Evolutionary conservation across 2,888 invertebrate genomes (phyloP), one percentile per base, ranked within the genome.

Genomic region (Xanthorhoe spadicearia): DNA sequence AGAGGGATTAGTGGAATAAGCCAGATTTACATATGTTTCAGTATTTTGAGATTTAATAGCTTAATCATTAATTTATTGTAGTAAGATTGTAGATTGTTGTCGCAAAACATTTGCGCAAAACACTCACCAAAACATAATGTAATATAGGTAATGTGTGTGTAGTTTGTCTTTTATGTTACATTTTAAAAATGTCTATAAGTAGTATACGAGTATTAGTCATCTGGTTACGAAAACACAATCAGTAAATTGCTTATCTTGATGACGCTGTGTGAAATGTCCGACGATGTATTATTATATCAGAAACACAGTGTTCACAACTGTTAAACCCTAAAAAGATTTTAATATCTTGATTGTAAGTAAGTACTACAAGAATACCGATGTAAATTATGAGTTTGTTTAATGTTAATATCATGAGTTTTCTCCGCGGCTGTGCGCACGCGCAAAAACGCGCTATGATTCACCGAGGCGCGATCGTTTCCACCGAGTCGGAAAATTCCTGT

Each of bases 401-500:
- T 80, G 78, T 78, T 80, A 79, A 76, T 69, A 75, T 77, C 73
- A 74, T 74, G 66, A 75, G 82, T 87, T 90, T 90, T 90, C 89
- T 86, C 89, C 80, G 78, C 79, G 74, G 72, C 79, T 72, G 74
- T 73, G 74, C 74, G 78, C 67, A 66, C 74, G 76, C 72, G 87
- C 85, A 90, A 89, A 92, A 89, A 90, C 83, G 79, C 75, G 73
- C 85, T 88, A 88, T 90, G 90, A 91, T 87, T 89, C 89, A 89
- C 81, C 79, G 82, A 83, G 85, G 83, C 88, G 89, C 88, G 88
- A 89, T 87, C 85, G 84, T 87, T 91, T 88, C 86, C 89, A 92
- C 80, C 90, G 84, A 89, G 77, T 87, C 88, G 92, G 93, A 92
- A 93, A 93, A 92, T 92, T 92, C 92, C 90, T 92, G 89, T 88